Evolutionary conservation across 2,888 invertebrate species (phyloP), one percentile per base, ranked within the genome.

Genomic region (Anthophora plumipes): DNA sequence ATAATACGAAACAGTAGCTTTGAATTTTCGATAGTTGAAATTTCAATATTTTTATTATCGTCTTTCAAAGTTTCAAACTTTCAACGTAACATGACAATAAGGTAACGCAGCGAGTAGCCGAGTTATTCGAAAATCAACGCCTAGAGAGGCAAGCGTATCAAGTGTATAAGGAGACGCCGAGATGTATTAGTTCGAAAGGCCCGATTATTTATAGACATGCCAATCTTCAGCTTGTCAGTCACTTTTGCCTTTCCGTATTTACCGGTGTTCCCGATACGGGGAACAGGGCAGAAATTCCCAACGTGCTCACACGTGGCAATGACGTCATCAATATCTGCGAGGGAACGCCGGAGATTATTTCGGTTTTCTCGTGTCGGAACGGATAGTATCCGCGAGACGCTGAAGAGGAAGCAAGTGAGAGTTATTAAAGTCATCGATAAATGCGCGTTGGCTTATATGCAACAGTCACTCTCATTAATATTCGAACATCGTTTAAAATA

Each of bases 171-270:
- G 17, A 43, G 43, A n/a, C 9, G 60, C 46, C 61, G 37, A 69
- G 43, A 57, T 43, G 55, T 73, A 46, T 59, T 25, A 69, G 61
- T 59, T n/a, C 9, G 12, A 17, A 37, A 14, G 61, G n/a, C 46
- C 31, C 20, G n/a, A 64, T 77, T 90, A 90, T 90, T 91, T 91
- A 89, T 88, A 85, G 87, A 86, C 54, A 63, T 79, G 71, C 60
- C 84, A 88, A 80, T 86, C 84, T 86, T 84, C 75, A 76, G 73
- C 83, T 76, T 86, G 89, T 89, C 91, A 91, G 90, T 90, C 89
- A 91, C 85, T 82, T 77, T 80, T 66, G 67, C 66, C 69, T 88
- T 90, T 83, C 77, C 84, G 84, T 77, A 71, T 85, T 80, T 77
- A 82, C 68, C 61, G 52, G 37, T 25, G 66, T 52, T 67, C 61